A percentile compares a stretch with the other conserved stretches of the same genome.
Conservation (phyloP, 2,888 invertebrate species). For the Ichneumon xanthorius region DNA sequence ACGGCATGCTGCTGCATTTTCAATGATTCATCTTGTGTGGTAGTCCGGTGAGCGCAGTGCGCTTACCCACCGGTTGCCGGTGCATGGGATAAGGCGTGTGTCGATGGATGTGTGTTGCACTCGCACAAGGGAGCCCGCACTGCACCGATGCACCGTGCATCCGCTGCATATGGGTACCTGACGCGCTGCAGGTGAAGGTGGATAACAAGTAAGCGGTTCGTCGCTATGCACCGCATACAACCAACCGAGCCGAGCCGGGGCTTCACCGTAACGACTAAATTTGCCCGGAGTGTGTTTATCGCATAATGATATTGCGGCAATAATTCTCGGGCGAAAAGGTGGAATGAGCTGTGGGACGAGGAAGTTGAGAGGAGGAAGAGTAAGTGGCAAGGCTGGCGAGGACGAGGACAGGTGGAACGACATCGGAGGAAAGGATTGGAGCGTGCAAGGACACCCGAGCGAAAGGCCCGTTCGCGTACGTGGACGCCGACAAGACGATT, state of each 20-base stretch:
- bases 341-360: slow-evolving; percentile 25
- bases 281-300: slow-evolving; percentile 75
- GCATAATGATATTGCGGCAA: slow-evolving; percentile 70
- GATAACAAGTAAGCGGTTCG: slow-evolving; percentile 55
- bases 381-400: background rate
- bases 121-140: slow-evolving; percentile 11
- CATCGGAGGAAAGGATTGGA: slow-evolving; percentile 28
- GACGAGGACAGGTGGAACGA: slow-evolving; percentile 20
- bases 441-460: slow-evolving; percentile 43
- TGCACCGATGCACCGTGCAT: slow-evolving; percentile 33
- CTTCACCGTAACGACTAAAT: slow-evolving; percentile 77
- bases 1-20: slow-evolving; percentile 72
- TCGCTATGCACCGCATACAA: slow-evolving; percentile 30
- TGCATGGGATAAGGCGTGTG: slow-evolving; percentile 24
- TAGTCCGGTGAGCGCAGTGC: slow-evolving; percentile 61
- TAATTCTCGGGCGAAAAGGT: slow-evolving; percentile 57
- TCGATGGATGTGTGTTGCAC: slow-evolving; percentile 4
- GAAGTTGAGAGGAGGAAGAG: slow-evolving; percentile 4
- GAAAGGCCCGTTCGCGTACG: slow-evolving; percentile 57
- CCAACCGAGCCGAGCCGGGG: slow-evolving; percentile 53
- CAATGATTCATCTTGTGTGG: slow-evolving; percentile 79
- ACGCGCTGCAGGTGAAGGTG: slow-evolving; percentile 41
- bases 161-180: slow-evolving; percentile 30
- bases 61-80: slow-evolving; percentile 27
- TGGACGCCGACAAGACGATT: slow-evolving; percentile 60